Percentiles rank a stretch among this genome's conserved stretches.
Conservation (phyloP, 2,113 vertebrate species). For the Nothoprocta perdicaria region DNA sequence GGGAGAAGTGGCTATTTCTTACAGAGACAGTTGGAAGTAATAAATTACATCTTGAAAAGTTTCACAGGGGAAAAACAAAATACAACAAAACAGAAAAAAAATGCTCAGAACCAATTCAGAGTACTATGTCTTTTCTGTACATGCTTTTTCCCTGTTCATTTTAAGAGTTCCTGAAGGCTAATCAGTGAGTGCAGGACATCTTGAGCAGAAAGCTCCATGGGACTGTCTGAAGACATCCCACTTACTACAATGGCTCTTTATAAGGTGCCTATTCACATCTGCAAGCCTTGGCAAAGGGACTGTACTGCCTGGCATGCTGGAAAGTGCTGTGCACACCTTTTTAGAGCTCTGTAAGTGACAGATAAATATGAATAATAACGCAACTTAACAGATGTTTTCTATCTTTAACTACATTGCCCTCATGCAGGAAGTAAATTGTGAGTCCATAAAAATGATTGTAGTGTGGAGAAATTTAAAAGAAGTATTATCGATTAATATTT, state of each 20-base stretch:
- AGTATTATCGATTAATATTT: constrained; percentile 43
- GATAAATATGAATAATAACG: constrained; percentile 51
- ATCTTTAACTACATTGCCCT: constrained; percentile 15
- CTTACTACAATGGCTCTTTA: background rate
- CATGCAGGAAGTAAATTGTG: constrained; percentile 10
- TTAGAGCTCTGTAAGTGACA: constrained; percentile 38
- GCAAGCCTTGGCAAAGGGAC: background rate
- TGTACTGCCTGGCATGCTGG: background rate
- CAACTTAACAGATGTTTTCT: constrained; percentile 32
- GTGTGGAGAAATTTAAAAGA: constrained; percentile 34
- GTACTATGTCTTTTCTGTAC: background rate
- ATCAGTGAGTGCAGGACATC: background rate
- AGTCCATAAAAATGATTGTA: constrained; percentile 19
- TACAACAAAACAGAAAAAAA: background rate
- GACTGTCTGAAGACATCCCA: background rate
- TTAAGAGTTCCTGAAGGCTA: background rate
- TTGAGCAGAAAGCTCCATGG: background rate
- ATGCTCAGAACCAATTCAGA: background rate
- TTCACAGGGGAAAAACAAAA: background rate
- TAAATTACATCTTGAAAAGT: background rate
- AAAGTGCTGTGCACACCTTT: constrained; percentile 45
- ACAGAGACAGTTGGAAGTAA: background rate
- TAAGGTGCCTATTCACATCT: background rate
- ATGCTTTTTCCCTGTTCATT: background rate
- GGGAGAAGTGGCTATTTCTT: background rate